These are phyloP conservation scores for Macrophya alboannulata DNA, from an alignment of 2,888 invertebrate species.

Conservation along the genomic window DNA sequence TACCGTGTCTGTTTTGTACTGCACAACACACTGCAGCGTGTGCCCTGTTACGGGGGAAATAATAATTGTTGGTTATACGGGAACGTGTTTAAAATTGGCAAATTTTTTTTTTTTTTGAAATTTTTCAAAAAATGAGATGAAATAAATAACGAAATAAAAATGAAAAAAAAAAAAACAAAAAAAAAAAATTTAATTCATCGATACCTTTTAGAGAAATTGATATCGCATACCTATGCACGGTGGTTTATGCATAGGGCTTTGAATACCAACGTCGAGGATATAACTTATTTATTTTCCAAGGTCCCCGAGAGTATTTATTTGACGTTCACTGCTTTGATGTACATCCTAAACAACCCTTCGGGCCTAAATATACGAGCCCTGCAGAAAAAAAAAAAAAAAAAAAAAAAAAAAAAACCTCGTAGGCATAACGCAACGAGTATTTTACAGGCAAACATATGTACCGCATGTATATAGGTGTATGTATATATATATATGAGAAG, in stretches of 20 bases:
- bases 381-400: no score
- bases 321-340: slow-evolving; percentile 39
- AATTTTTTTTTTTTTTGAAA: neutral
- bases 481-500: neutral
- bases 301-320: slow-evolving; percentile 29
- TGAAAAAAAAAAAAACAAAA: no score
- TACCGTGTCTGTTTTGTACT: neutral
- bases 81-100: neutral
- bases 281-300: slow-evolving; percentile 8
- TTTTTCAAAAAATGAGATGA: no score
- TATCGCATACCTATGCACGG: neutral
- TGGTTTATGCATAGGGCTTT: slow-evolving; percentile 10
- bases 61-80: neutral
- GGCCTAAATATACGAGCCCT: neutral
- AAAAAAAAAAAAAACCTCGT: neutral
- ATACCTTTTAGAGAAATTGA: slow-evolving; percentile 16
- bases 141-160: no score
- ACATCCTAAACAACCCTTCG: slow-evolving; percentile 39
- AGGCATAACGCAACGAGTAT: neutral
- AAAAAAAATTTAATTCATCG: neutral
- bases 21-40: neutral
- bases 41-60: neutral
- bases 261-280: neutral
- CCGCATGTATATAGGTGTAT: neutral
- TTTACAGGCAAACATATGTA: neutral